Evolutionary conservation across 2,797 vertebrate species (phyloP).

Genomic region (Semotilus atromaculatus): DNA sequence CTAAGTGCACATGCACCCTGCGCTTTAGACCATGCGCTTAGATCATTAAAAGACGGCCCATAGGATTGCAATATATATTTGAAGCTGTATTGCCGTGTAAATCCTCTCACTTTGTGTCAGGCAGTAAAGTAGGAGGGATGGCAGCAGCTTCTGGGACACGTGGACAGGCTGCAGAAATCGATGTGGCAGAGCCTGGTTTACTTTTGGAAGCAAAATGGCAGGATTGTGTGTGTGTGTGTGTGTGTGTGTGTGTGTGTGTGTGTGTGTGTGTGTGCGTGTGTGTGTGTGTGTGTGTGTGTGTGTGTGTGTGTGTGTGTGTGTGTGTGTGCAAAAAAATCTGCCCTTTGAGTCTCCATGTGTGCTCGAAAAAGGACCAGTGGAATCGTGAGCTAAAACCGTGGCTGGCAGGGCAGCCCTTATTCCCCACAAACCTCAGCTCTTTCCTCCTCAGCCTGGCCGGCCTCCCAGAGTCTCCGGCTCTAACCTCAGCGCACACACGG

Average conservation of each 20-base stretch:
- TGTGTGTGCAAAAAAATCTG: constrained; percentile 23
- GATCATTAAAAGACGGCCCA: too few species aligned
- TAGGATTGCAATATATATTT: not conserved
- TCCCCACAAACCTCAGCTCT: constrained; percentile 55
- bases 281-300: constrained; percentile 49
- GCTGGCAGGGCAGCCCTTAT: not conserved
- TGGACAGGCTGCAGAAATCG: constrained; percentile 38
- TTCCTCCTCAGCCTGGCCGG: constrained; percentile 47
- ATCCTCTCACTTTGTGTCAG: not conserved
- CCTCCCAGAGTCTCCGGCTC: constrained; percentile 46
- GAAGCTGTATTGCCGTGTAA: not conserved
- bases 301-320: constrained; percentile 36
- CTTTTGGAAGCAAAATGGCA: constrained; percentile 39
- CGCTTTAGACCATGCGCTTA: too few species aligned
- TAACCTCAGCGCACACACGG: constrained; percentile 19
- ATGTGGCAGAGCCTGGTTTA: constrained; percentile 48
- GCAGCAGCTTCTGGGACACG: constrained; percentile 41
- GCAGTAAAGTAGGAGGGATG: not conserved
- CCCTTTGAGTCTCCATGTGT: constrained; percentile 25
- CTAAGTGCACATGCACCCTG: too few species aligned
- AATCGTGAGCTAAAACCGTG: constrained; percentile 31
- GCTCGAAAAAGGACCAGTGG: constrained; percentile 37
- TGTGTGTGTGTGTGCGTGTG: constrained; percentile 39
- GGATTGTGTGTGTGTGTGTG: constrained; percentile 4
- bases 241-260: constrained; percentile 44